Evolutionary conservation across 2,888 invertebrate species (phyloP), one percentile per base, ranked within the genome.

Genomic region (Ceramica pisi): DNA sequence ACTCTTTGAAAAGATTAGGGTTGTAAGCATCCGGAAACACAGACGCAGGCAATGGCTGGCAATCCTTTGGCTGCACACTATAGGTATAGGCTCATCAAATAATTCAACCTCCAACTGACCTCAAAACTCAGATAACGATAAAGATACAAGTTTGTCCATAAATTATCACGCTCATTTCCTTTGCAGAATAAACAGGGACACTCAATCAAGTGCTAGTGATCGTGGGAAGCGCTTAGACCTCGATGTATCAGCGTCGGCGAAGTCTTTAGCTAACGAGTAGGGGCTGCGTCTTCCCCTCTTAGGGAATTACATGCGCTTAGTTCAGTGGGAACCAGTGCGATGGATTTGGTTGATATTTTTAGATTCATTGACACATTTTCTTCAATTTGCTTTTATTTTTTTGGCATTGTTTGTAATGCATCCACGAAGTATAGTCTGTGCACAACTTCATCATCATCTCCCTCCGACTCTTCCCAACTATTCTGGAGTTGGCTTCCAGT

Each of bases 121-220:
- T 60, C 16, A 44, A 73, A 62, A 6, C 38, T 21, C 48, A 63
- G 78, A 78, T 64, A 56, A 38, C 51, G 41, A 8, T 44, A 50
- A 73, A 68, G 56, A 68, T 64, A 73, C 31, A 74, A 80, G 56
- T 78, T 81, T 66, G 56, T 61, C 51, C 63, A 69, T 67, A 82
- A 73, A 80, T 80, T 65, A 82, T 71, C 60, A 57, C 26, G 48
- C 68, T 77, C 55, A 76, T 82, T 81, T 67, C 80, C 68, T 62
- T 75, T 69, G 62, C 59, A 71, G 69, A 55, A 71, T 81, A 78
- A 81, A 71, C 71, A 67, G 71, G 62, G 51, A 21, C 69, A 78
- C 71, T 82, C 80, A 71, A 77, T 82, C 82, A 82, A 77, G 74
- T 68, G 63, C 55, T 68, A 70, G 67, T 71, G 80, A 78, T 76